Base-by-base conservation (phyloP, 64 coral and sea anemone species). In the Montipora sp. region DNA sequence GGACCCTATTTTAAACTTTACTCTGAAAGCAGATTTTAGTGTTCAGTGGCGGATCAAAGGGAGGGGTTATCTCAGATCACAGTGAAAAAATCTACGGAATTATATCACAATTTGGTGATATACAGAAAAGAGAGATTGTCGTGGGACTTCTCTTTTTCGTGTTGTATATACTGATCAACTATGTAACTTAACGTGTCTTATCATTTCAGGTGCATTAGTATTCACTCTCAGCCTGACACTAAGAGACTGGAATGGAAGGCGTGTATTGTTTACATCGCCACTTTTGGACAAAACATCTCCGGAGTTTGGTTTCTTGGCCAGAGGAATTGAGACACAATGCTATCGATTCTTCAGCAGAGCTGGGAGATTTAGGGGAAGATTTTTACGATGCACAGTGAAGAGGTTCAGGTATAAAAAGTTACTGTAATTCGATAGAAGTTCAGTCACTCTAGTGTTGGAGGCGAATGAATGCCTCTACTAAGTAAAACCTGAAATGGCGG, bases 251-350 rank as follows among this genome's bases (percentile, higher is more conserved):
- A 71, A 70, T 67, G 19, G 61, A 36, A 85, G 65, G 65, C 2
- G 7, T 11, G 65, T 85, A 18, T 27, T 71, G 21, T 85, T 61
- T 61, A n/a, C 70, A 18, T 11, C 5, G n/a, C 3, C 18, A 20
- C 10, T 71, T 8, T 4, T 10, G 3, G n/a, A 85, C 65, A 48
- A 8, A 50, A 1, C 2, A 9, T 70, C 82, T 10, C 8, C 46
- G 5, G 46, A 49, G 7, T 85, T 85, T 85, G 82, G 82, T 3
- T 50, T 85, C 2, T 45, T 85, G 61, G 82, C 82, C 14, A 85
- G 82, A 71, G 47, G 65, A 71, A 45, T 85, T 9, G 82, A 85
- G 63, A 48, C 2, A 71, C 36, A 85, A 43, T 45, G 66, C 8
- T 50, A 6, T 43, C 7, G 47, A 78, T 78, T 71, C 68, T 71